Base-by-base conservation (phyloP, 2,888 invertebrate genomes). In the Hipparchia semele region DNA sequence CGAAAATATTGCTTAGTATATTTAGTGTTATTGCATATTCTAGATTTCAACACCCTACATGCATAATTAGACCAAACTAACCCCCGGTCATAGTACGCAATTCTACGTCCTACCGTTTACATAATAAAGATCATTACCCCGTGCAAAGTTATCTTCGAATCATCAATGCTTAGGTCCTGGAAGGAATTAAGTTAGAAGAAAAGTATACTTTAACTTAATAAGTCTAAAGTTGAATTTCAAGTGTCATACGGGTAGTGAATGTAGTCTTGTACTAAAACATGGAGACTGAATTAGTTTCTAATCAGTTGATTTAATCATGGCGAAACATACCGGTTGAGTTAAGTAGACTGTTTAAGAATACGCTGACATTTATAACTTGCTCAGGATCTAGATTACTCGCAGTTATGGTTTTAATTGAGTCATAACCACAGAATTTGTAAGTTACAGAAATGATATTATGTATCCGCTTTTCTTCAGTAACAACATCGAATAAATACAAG, bases 281-380 rank as follows among this genome's bases (percentile, higher is more conserved):
- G 75, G 77, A 76, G 79, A 79, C 77, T 73, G 78, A 78, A 78
- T 87, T 85, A 86, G 83, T 83, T 82, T 79, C 78, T 84, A 86
- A 87, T 88, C 87, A 85, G 84, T 80, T 84, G 86, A 86, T 85
- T 84, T 83, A 86, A 87, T 87, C 83, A 77, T 78, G 79, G 73
- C 70, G 75, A 74, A 78, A 76, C 69, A 74, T 56, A 73, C 72
- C 75, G 70, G 72, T 67, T 58, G 64, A 45, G 61, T 73, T 70
- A 60, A 71, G 71, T 49, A 70, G 58, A 56, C 58, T 59, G 56
- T 39, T 60, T n/a, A 66, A 33, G 71, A 59, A 49, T 54, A 54
- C 56, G 70, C 49, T 54, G 59, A 51, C 51, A 65, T 65, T 65
- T 65, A 23, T 65, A 33, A 65, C 51, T 51, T 65, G 65, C 23